Base-by-base conservation (phyloP, 1,140 invertebrate genomes). In the Eriosoma lanigerum region DNA sequence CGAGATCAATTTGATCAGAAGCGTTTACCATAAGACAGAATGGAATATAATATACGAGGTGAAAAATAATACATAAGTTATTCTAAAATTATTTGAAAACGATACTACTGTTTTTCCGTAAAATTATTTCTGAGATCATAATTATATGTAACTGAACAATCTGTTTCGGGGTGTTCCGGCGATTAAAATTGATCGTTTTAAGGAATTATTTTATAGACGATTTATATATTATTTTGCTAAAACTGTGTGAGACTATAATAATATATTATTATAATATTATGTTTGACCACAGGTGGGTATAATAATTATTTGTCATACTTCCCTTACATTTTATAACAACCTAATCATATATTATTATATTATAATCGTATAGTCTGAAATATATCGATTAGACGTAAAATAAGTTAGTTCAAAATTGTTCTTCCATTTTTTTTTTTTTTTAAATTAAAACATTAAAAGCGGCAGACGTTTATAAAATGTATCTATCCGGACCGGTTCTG, bases 371-470 rank as follows among this genome's bases (percentile, higher is more conserved):
- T 29, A 19, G 24, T 62, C 6, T 6, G 10, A n/a, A n/a, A n/a
- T n/a, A 5, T 46, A 68, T 48, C 21, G 64, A 68, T 46, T 13
- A 68, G 38, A 4, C 1, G 13, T 21, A 68, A 3, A 8, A 38
- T 38, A 46, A 68, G 44, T 5, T 46, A 0, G 38, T 46, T 5
- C 38, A n/a, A 17, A 46, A 68, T 13, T 3, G 32, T 6, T 15
- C 56, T 26, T 26, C 9, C 15, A 29, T 62, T 29, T 8, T 62
- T 58, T 58, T 44, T 44, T 13, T 66, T 24, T 26, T 21, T 21
- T 24, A 48, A 68, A 46, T 48, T 48, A 46, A 68, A 38, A 68
- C n/a, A 46, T 46, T 46, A 48, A 68, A 46, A n/a, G n/a, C 38
- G 21, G 38, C 13, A n/a, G 46, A 24, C 38, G 12, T 68, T 46